phyloP scores from a whole-genome alignment of 1,140 invertebrate genomes.

The Drosophila bipectinata region DNA sequence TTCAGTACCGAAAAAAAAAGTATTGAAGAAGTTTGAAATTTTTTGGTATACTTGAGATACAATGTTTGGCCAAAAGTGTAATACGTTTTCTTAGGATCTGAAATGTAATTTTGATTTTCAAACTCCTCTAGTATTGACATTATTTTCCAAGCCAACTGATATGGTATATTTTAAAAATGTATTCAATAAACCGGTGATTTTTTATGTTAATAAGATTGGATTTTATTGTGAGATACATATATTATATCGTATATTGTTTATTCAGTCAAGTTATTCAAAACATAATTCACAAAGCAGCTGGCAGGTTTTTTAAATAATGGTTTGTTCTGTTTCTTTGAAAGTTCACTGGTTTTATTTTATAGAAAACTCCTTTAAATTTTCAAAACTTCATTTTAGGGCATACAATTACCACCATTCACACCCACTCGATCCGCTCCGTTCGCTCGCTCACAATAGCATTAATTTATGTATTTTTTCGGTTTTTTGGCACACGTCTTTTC shows the following conservation, averaged over 20 bases:
- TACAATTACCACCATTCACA: conserved; percentile 2
- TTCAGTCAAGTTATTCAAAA: conserved; percentile 1
- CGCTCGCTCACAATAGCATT: conserved; percentile 20
- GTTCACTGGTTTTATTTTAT: not conserved
- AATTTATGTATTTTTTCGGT: conserved; percentile 68
- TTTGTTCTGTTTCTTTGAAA: not conserved
- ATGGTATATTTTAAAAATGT: not conserved
- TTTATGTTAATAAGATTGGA: not conserved
- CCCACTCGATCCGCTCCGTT: conserved; percentile 4
- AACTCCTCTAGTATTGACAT: conserved; percentile 1
- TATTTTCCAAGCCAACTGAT: conserved; percentile 8
- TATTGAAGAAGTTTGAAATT: conserved; percentile 18
- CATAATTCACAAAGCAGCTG: not conserved
- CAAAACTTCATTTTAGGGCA: not conserved
- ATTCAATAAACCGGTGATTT: not conserved
- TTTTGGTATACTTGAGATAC: not conserved
- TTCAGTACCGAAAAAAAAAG: conserved; percentile 14
- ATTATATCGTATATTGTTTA: not conserved
- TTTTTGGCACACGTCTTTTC: conserved; percentile 64
- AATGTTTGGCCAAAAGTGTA: conserved; percentile 13
- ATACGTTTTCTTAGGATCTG: not conserved
- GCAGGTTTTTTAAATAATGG: not conserved
- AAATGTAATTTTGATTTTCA: conserved; percentile 19
- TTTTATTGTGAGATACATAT: not conserved
- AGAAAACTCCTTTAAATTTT: not conserved